phyloP scores from a whole-genome alignment of 2,888 invertebrate species.

The Theodoxus fluviatilis region DNA sequence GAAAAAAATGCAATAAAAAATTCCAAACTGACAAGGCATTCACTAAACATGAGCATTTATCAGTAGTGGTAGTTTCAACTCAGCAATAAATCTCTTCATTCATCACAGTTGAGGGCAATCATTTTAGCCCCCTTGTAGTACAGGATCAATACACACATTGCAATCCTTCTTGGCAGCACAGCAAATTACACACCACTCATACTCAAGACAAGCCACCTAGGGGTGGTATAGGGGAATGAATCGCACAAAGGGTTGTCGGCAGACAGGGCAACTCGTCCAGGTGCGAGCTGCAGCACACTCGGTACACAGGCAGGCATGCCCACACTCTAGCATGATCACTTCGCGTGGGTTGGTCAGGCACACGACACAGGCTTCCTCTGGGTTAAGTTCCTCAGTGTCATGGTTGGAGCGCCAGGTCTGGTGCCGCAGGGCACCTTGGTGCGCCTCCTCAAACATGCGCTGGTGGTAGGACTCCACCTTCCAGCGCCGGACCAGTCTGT shows the following conservation, averaged over 20 bases:
- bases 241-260: constrained; percentile 75
- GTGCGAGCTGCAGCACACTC: constrained; percentile 81
- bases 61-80: no score
- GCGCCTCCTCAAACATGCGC: constrained; percentile 33
- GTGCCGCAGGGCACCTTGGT: no score
- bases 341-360: constrained; percentile 85
- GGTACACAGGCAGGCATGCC: constrained; percentile 88
- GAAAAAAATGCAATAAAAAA: no score
- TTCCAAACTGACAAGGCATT: no score
- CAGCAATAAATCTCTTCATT: no score
- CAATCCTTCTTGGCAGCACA: no score
- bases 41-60: no score
- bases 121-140: no score
- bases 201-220: no score
- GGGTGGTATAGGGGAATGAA: constrained; percentile 70
- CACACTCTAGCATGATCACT: constrained; percentile 86
- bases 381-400: constrained; percentile 26
- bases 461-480: constrained; percentile 31
- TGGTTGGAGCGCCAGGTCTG: constrained; percentile 28
- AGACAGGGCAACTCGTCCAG: constrained; percentile 77
- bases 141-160: no score
- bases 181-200: no score
- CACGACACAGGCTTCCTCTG: constrained; percentile 78
- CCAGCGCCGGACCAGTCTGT: constrained; percentile 59
- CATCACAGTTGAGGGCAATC: no score